A percentile compares a stretch with the other conserved stretches of the same genome.
Conservation (phyloP, 2,888 invertebrate species). For the Ethmia dodecea region DNA sequence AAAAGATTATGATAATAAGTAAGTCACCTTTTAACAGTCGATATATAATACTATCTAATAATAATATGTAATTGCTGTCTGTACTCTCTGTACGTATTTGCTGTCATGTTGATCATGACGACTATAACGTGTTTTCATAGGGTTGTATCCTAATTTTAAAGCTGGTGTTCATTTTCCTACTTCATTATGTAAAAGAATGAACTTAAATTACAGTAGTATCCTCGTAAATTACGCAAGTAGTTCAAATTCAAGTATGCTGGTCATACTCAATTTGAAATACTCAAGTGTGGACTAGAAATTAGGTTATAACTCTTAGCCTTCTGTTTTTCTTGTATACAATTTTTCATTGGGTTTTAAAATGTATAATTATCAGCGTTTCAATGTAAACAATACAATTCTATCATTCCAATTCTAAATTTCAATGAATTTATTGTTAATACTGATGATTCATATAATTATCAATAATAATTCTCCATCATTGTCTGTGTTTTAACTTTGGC, state of each 20-base stretch:
- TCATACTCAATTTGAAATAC: slow-evolving; percentile 43
- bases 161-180: slow-evolving; percentile 42
- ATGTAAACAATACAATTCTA: slow-evolving; percentile 39
- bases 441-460: slow-evolving; percentile 14
- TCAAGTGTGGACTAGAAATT: slow-evolving; percentile 19
- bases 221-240: slow-evolving; percentile 8
- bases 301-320: slow-evolving; percentile 22
- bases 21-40: no score
- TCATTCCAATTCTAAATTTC: slow-evolving; percentile 44
- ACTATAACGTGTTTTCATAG: slow-evolving; percentile 13
- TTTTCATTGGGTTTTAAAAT: slow-evolving; percentile 61
- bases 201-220: slow-evolving; percentile 16
- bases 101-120: slow-evolving; percentile 3
- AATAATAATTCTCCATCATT: slow-evolving; percentile 24
- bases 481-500: slow-evolving; percentile 32
- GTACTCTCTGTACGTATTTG: no score
- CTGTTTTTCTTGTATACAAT: slow-evolving; percentile 25
- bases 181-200: slow-evolving; percentile 39
- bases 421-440: slow-evolving; percentile 51
- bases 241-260: slow-evolving; percentile 54
- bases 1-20: no score
- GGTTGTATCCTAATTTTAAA: slow-evolving; percentile 15
- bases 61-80: no score
- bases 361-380: slow-evolving; percentile 24
- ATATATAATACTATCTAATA: no score